Base-by-base conservation (phyloP, 2,888 invertebrate genomes). In the Ophion obscuratus region DNA sequence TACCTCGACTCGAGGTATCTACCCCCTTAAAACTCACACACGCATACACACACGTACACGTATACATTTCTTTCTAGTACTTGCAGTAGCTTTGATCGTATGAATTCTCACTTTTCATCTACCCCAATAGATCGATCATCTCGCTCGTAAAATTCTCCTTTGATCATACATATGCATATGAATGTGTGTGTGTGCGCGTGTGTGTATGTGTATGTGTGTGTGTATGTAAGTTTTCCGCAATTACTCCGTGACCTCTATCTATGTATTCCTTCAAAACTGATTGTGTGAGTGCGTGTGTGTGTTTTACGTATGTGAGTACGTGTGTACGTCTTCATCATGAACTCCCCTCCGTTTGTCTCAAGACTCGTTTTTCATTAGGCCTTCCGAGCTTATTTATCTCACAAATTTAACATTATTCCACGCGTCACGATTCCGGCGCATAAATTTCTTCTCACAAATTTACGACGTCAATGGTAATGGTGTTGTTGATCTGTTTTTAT, bases 301-400 rank as follows among this genome's bases (percentile, higher is more conserved):
- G 40, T 77, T 61, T 10, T 68, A 36, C 76, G 17, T 47, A 47
- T 7, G 59, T 74, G 31, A 64, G 44, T 68, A 24, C 20, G 68
- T 57, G 57, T 36, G 36, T 53, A 53, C 66, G 24, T 44, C 53
- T 44, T 7, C 62, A 20, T 57, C 59, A 44, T 67, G 66, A 57
- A 88, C 87, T 87, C 88, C 88, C 89, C 89, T 89, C 89, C 89
- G 85, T 84, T 85, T 17, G 86, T 86, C 86, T 77, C 73, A 78
- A 85, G 73, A 70, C 82, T 86, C 85, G 80, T 84, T 61, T 80
- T 70, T 76, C 77, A 78, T 84, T 74, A 81, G 59, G 71, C 62
- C 77, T 59, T 73, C 57, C 70, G 78, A 86, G 61, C 66, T 27
- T 77, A 31, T 76, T 40, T 67, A 20, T 81, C 47, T 53, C 79